A percentile compares a stretch with the other conserved stretches of the same genome.
These are phyloP conservation scores for Willowsia nigromaculata DNA, from an alignment of 2,888 invertebrate species.

Conservation along the genomic window DNA sequence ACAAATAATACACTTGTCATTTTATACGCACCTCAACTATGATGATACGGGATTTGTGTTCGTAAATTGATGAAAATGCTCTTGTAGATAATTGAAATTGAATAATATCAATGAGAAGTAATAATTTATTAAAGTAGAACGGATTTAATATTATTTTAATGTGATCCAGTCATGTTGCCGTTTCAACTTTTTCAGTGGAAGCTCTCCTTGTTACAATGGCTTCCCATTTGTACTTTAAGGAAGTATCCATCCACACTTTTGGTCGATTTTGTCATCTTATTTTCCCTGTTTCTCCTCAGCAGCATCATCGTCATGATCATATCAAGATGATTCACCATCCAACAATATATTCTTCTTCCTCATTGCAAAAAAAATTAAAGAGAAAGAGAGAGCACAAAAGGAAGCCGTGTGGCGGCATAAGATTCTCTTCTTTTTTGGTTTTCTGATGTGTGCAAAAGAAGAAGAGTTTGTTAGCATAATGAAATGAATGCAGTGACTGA, in stretches of 20 bases:
- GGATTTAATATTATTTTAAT: constrained; percentile 55
- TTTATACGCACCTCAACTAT: too few relatives aligned
- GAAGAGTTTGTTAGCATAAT: constrained; percentile 33
- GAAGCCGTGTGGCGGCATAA: constrained; percentile 19
- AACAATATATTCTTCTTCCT: constrained; percentile 18
- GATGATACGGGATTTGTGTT: too few relatives aligned
- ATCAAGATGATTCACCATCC: not conserved
- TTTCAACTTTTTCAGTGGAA: not conserved
- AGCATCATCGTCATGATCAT: too few relatives aligned
- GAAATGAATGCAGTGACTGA: constrained; percentile 32
- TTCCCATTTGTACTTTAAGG: not conserved
- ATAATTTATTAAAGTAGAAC: constrained; percentile 5
- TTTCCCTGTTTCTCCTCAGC: not conserved
- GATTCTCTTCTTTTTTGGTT: not conserved
- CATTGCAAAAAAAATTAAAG: not conserved
- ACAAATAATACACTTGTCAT: too few relatives aligned
- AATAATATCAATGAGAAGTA: not conserved
- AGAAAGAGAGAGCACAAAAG: not conserved
- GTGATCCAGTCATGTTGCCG: not conserved
- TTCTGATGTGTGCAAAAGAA: not conserved
- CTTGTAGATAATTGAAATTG: too few relatives aligned
- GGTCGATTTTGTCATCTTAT: not conserved
- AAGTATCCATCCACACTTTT: constrained; percentile 18
- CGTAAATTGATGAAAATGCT: too few relatives aligned
- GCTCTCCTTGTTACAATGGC: not conserved